A percentile compares a stretch with the other conserved stretches of the same genome.
Evolutionary conservation across 2,113 vertebrate genomes (phyloP).

Genomic region (Amblyornis subalaris): DNA sequence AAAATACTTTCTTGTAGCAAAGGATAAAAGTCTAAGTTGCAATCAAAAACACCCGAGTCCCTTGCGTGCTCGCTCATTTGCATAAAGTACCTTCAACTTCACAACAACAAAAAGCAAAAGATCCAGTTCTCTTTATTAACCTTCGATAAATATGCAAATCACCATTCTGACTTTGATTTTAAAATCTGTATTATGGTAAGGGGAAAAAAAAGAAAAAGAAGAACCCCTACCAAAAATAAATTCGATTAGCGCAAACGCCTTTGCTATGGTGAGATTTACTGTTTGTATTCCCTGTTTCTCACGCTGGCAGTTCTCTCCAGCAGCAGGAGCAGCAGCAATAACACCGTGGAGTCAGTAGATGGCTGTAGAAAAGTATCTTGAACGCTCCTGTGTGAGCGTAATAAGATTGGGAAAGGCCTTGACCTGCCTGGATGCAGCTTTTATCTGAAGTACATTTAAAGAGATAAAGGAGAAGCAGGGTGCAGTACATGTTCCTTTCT

Average conservation of each 20-base stretch:
- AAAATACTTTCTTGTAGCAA: not conserved
- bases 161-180: not conserved
- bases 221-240: not conserved
- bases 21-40: not conserved
- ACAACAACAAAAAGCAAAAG: not conserved
- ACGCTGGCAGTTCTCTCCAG: not conserved
- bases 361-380: constrained; percentile 83
- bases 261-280: not conserved
- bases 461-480: constrained; percentile 76
- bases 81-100: not conserved
- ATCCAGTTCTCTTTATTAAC: not conserved
- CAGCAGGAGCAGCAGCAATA: constrained; percentile 68
- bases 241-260: not conserved
- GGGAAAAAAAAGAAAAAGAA: not conserved
- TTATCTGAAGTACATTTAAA: constrained; percentile 84
- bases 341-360: constrained; percentile 78
- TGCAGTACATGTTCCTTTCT: constrained; percentile 68
- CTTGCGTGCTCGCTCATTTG: not conserved
- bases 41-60: accelerated
- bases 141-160: not conserved
- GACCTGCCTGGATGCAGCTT: constrained; percentile 78
- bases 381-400: constrained; percentile 54
- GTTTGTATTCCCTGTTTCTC: not conserved
- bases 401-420: constrained; percentile 79
- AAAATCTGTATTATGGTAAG: not conserved